Conservation (phyloP, 2,888 invertebrate genomes). For the Xestia xanthographa region DNA sequence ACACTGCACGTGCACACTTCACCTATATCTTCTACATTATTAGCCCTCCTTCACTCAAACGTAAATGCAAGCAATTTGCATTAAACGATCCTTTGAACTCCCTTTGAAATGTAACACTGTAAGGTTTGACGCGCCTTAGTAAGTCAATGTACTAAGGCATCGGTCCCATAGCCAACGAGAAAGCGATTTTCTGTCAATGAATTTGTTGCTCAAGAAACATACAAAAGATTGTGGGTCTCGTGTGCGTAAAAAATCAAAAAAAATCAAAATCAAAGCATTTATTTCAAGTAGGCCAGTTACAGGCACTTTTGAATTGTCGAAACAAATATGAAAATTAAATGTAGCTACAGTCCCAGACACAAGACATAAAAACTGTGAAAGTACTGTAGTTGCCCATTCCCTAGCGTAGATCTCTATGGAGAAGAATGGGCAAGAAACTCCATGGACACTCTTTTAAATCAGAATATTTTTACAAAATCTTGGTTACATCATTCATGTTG, state of each 20-base stretch:
- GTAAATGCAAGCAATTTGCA: constrained; percentile 58
- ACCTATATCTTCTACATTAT: not conserved
- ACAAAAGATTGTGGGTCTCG: not conserved
- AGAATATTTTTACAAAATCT: too few relatives aligned
- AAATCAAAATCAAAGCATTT: too few relatives aligned
- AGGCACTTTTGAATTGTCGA: too few relatives aligned
- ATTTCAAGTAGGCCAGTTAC: too few relatives aligned
- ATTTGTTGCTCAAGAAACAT: not conserved
- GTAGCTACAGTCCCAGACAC: too few relatives aligned
- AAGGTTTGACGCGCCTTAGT: not conserved
- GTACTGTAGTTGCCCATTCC: too few relatives aligned
- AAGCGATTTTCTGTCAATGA: not conserved
- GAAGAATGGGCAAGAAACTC: too few relatives aligned
- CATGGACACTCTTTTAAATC: too few relatives aligned
- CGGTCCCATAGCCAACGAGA: not conserved
- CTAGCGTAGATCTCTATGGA: too few relatives aligned
- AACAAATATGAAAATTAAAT: too few relatives aligned
- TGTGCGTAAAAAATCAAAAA: not conserved
- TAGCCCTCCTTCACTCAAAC: constrained; percentile 12
- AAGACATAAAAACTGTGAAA: too few relatives aligned
- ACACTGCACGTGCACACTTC: not conserved
- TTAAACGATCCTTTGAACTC: constrained; percentile 37
- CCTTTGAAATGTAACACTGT: constrained; percentile 15
- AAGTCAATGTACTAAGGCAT: constrained; percentile 5
- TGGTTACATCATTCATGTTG: too few relatives aligned